Evolutionary conservation across 2,113 vertebrate species (phyloP).

Genomic region (Aptenodytes patagonicus): DNA sequence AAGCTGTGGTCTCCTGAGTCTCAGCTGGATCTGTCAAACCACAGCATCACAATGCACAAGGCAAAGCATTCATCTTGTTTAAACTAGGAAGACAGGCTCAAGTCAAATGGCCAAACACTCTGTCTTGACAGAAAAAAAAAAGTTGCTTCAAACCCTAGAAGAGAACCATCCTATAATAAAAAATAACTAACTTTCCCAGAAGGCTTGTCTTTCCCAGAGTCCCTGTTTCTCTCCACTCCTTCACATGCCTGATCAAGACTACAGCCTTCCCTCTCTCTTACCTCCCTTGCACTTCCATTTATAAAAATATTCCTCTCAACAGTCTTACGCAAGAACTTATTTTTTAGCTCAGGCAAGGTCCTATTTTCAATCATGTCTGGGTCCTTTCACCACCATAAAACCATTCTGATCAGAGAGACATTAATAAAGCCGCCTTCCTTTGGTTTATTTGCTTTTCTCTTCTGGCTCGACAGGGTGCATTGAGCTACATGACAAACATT

Average conservation of each 20-base stretch:
- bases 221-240: background rate
- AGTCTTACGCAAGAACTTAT: background rate
- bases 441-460: slow-evolving; percentile 20
- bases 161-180: background rate
- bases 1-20: background rate
- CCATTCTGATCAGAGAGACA: background rate
- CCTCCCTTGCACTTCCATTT: background rate
- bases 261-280: background rate
- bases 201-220: background rate
- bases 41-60: background rate
- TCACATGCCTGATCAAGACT: background rate
- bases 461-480: background rate
- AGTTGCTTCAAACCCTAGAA: background rate
- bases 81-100: background rate
- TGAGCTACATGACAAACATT: slow-evolving; percentile 30
- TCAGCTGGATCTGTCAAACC: background rate
- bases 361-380: background rate
- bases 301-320: background rate
- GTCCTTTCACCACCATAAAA: background rate
- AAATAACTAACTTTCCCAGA: background rate
- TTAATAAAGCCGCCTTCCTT: background rate
- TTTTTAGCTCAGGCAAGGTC: background rate
- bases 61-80: background rate
- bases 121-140: background rate
- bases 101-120: background rate